Evolutionary conservation across 2,797 vertebrate species (phyloP).

Genomic region (Hyperoplus lanceolatus): DNA sequence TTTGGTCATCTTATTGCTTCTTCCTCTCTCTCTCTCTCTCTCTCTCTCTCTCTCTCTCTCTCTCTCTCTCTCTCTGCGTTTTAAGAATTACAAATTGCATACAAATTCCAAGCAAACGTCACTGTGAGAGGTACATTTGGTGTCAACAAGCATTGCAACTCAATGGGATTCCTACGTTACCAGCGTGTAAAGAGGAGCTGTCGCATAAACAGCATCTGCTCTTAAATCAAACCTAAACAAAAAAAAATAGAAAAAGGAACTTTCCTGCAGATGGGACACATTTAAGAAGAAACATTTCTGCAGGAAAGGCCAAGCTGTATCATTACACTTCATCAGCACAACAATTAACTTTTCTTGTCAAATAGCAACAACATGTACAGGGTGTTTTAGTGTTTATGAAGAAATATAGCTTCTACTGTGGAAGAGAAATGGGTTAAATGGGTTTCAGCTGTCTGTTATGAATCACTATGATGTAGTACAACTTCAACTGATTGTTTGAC

Average conservation of each 20-base stretch:
- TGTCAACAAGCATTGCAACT: background rate
- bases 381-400: background rate
- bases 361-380: background rate
- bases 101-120: background rate
- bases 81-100: background rate
- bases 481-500: background rate
- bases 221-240: conserved; percentile 19
- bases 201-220: conserved; percentile 7
- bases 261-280: conserved; percentile 1
- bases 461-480: conserved; percentile 1
- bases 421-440: background rate
- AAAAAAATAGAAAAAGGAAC: background rate
- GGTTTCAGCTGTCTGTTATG: background rate
- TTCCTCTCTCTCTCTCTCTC: background rate
- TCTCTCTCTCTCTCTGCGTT: background rate
- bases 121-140: background rate
- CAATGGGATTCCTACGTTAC: conserved; percentile 5
- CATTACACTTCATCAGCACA: background rate
- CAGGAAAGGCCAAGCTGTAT: background rate
- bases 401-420: background rate
- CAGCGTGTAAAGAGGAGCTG: background rate
- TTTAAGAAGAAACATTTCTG: conserved; percentile 1
- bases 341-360: background rate
- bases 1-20: background rate
- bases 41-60: background rate